A percentile compares a stretch with the other conserved stretches of the same genome.
These are phyloP conservation scores for Drosophila robusta DNA, from an alignment of 2,888 invertebrate genomes.

Conservation along the genomic window DNA sequence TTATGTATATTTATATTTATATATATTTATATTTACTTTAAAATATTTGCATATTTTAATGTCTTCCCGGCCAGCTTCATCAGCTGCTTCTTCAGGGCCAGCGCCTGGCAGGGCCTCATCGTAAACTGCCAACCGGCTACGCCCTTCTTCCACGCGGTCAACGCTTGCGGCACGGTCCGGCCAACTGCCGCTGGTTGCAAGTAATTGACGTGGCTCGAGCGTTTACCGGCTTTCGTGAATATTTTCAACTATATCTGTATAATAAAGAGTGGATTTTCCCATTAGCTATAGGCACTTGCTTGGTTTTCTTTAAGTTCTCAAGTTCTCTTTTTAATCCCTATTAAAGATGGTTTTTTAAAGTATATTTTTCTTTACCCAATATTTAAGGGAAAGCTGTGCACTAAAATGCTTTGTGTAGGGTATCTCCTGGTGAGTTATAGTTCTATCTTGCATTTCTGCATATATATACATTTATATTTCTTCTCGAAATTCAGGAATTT, in stretches of 20 bases:
- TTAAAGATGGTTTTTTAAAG: too few relatives aligned
- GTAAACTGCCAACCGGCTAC: slow-evolving; percentile 30
- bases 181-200: slow-evolving; percentile 56
- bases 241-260: neutral
- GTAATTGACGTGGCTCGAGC: slow-evolving; percentile 8
- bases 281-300: slow-evolving; percentile 5
- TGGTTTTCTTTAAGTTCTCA: neutral
- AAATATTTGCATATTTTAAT: too few relatives aligned
- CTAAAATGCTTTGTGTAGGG: too few relatives aligned
- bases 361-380: too few relatives aligned
- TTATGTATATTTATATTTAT: too few relatives aligned
- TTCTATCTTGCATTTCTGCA: too few relatives aligned
- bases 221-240: neutral
- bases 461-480: too few relatives aligned
- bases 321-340: too few relatives aligned
- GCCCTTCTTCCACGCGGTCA: slow-evolving; percentile 48
- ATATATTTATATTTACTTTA: too few relatives aligned
- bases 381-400: too few relatives aligned
- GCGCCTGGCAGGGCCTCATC: slow-evolving; percentile 30
- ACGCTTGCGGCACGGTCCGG: slow-evolving; percentile 29
- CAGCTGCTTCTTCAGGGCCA: slow-evolving; percentile 44
- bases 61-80: slow-evolving; percentile 65
- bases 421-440: too few relatives aligned
- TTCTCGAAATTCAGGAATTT: too few relatives aligned
- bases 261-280: slow-evolving; percentile 5